phyloP scores from a whole-genome alignment of 2,888 invertebrate genomes.

The Sphaeridia pumilis region DNA sequence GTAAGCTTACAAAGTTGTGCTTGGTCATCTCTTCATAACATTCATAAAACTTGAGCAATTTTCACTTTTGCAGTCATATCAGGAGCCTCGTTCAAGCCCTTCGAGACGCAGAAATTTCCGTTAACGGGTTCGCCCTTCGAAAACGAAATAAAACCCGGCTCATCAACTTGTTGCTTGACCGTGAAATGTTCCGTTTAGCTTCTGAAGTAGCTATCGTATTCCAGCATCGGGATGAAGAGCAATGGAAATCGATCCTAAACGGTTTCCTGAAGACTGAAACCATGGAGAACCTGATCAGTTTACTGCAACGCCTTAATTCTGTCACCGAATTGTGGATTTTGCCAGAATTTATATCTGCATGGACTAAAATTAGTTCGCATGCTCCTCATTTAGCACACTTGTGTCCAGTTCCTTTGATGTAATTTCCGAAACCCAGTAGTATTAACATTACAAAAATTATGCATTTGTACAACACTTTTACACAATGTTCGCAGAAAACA shows the following conservation, averaged over 20 bases:
- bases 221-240: constrained; percentile 14
- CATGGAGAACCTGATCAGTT: constrained; percentile 14
- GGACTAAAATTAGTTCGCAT: constrained; percentile 24
- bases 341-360: constrained; percentile 28
- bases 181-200: constrained; percentile 20
- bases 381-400: constrained; percentile 20
- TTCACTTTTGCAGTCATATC: constrained; percentile 18
- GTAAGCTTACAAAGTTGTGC: constrained; percentile 8
- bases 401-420: constrained; percentile 33
- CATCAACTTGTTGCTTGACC: constrained; percentile 18
- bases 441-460: too few relatives aligned
- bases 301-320: constrained; percentile 20
- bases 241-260: constrained; percentile 27
- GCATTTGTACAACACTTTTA: too few relatives aligned
- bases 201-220: constrained; percentile 28
- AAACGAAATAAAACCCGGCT: constrained; percentile 26
- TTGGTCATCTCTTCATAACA: too few relatives aligned
- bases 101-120: constrained; percentile 17
- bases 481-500: too few relatives aligned
- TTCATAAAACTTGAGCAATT: background rate
- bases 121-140: constrained; percentile 30
- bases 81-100: constrained; percentile 19
- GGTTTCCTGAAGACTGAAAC: constrained; percentile 22
- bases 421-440: too few relatives aligned
- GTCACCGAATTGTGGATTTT: constrained; percentile 30